Conservation (phyloP, 2,888 invertebrate genomes). For the Euphydryas editha region DNA sequence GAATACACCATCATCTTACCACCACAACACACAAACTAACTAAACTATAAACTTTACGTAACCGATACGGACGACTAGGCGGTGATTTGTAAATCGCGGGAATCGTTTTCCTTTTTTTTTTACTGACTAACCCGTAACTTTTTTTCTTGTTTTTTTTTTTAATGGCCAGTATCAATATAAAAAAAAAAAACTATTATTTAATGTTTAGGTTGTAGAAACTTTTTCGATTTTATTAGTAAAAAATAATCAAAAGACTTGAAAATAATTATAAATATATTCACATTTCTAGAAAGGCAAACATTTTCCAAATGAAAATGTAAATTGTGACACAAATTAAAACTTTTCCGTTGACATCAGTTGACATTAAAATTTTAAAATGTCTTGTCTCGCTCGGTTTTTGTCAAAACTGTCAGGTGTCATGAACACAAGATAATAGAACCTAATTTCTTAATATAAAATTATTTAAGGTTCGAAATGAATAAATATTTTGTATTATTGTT, state of each 20-base stretch:
- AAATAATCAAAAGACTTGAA: not conserved
- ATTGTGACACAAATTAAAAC: conserved; percentile 5
- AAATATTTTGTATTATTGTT: conserved; percentile 2
- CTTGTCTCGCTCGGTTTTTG: conserved; percentile 1
- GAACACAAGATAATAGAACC: conserved; percentile 15
- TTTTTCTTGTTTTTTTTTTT: conserved; percentile 41
- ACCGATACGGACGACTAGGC: conserved; percentile 43
- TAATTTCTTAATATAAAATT: conserved; percentile 3
- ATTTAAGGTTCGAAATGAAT: not conserved
- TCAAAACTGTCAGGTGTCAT: conserved; percentile 29
- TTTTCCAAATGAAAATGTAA: conserved; percentile 24
- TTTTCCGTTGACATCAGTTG: conserved; percentile 15
- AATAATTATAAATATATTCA: conserved; percentile 38
- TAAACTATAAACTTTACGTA: conserved; percentile 43
- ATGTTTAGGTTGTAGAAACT: not conserved
- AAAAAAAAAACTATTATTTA: conserved; percentile 4
- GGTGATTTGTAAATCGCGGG: conserved; percentile 41
- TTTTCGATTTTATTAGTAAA: conserved; percentile 1
- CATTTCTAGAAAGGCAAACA: conserved; percentile 48
- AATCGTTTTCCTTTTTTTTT: conserved; percentile 45
- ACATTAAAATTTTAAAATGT: conserved; percentile 7
- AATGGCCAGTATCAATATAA: conserved; percentile 48
- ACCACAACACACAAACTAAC: conserved; percentile 51
- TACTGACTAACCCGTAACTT: conserved; percentile 36
- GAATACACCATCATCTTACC: conserved; percentile 79